Evolutionary conservation across 1,140 invertebrate genomes (phyloP).

Genomic region (Drosophila ananassae): DNA sequence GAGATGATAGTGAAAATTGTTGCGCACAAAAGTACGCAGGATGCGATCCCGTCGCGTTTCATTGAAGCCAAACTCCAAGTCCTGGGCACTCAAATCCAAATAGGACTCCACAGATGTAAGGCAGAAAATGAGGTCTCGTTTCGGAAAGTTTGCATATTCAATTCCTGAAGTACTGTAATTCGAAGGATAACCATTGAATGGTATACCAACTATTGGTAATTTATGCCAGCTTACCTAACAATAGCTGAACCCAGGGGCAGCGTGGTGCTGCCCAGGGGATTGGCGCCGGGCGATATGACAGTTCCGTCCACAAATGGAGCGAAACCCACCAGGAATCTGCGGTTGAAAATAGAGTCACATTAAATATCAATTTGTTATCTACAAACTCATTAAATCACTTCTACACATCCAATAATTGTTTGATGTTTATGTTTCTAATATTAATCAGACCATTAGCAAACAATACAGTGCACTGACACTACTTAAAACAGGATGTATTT

Average conservation of each 20-base stretch:
- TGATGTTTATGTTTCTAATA: neutral
- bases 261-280: constrained; percentile 69
- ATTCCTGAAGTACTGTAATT: constrained; percentile 87
- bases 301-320: constrained; percentile 95
- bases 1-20: constrained; percentile 94
- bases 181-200: constrained; percentile 39
- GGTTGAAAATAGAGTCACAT: neutral
- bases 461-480: too few relatives aligned
- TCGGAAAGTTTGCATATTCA: constrained; percentile 93
- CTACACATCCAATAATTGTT: neutral
- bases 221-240: constrained; percentile 64
- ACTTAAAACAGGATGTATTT: too few relatives aligned
- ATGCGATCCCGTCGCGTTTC: constrained; percentile 93
- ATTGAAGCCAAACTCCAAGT: constrained; percentile 93
- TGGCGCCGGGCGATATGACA: constrained; percentile 87
- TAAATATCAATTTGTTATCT: neutral
- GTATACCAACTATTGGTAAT: too few relatives aligned
- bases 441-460: neutral
- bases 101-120: constrained; percentile 91
- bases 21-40: constrained; percentile 93
- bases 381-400: neutral
- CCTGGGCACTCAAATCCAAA: constrained; percentile 90
- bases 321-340: constrained; percentile 92
- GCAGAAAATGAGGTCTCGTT: constrained; percentile 90
- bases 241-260: constrained; percentile 83